Base-by-base conservation (phyloP, 1,140 invertebrate species). In the Ceratosolen fusciceps region DNA sequence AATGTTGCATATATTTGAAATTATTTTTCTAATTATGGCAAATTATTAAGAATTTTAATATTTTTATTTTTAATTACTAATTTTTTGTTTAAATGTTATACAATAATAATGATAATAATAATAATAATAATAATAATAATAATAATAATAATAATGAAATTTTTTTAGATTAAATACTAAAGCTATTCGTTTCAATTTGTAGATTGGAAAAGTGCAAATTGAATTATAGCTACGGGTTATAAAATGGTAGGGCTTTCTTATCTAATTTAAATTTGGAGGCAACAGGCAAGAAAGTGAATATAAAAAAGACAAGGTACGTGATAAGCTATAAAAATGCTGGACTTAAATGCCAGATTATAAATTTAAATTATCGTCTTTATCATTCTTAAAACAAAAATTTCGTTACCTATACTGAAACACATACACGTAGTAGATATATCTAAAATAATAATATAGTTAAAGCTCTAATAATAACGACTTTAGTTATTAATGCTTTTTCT, bases 291-390 rank as follows among this genome's bases (percentile, higher is more conserved):
- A 73, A 70, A 62, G 47, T 31, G 54, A 72, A 71, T 19, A 67
- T 43, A 43, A 39, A 34, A 77, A 70, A 70, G 31, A 29, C 37
- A 39, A 72, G 68, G 37, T 49, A 43, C 16, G 43, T 29, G n/a
- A 3, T 73, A 58, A 73, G 21, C 71, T 31, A 58, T 34, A 14
- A 34, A 73, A 58, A 19, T 58, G 21, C 31, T 3, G n/a, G 60
- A 49, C 24, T 67, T 79, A 52, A 26, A 21, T 43, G 56, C 26
- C 16, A 43, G 72, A 80, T 80, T 80, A 80, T 68, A 83, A 80
- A 78, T 83, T 82, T 80, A 73, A 71, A 81, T 83, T 84, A 82
- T 80, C 78, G 74, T n/a, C n/a, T n/a, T n/a, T n/a, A n/a, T 80
- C 78, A 81, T 79, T 83, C 79, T 52, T 8, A 49, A 67, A 70